Evolutionary conservation across 2,888 invertebrate species (phyloP), one percentile per base, ranked within the genome.

Genomic region (Neoscelio sp.): DNA sequence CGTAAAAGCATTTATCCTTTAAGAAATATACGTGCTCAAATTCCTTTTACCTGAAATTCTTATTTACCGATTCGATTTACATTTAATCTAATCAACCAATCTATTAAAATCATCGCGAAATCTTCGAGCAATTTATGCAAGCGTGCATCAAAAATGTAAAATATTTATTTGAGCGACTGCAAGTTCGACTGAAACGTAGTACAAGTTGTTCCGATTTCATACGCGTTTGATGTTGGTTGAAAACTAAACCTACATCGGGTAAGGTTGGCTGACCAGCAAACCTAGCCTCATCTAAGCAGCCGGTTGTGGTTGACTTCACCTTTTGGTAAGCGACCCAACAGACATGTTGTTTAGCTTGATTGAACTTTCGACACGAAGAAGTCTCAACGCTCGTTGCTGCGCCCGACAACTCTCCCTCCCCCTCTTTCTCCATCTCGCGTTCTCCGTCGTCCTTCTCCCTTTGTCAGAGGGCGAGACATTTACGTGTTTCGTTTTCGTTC

Each of bases 261-360:
- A 85, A 84, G 86, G 85, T 83, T 84, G 86, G 86, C 67, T 75
- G 74, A 85, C 85, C 82, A 83, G 82, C 84, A 83, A 84, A 83
- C 81, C 85, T 78, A 78, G 75, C 77, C 71, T 68, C 56, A 48
- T 65, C 46, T 38, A 65, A 40, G 46, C 78, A 82, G 81, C 65
- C 81, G 81, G 80, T 80, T 82, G 82, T 79, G 85, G 85, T 83
- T 35, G 46, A 82, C 84, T 83, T 82, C 81, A 81, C 83, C 84
- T 86, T 87, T 87, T 87, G 86, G 85, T 82, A 80, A 85, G 86
- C 85, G 84, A 86, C 82, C 82, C 86, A 82, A 85, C 87, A 85
- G 86, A 88, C 87, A 87, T 87, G 87, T 87, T 88, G 88, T 87
- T 87, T 85, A 86, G 87, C 85, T 88, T 88, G 88, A 88, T 88